Base-by-base conservation (phyloP, 2,113 vertebrate species). In the Lophochroa leadbeateri region DNA sequence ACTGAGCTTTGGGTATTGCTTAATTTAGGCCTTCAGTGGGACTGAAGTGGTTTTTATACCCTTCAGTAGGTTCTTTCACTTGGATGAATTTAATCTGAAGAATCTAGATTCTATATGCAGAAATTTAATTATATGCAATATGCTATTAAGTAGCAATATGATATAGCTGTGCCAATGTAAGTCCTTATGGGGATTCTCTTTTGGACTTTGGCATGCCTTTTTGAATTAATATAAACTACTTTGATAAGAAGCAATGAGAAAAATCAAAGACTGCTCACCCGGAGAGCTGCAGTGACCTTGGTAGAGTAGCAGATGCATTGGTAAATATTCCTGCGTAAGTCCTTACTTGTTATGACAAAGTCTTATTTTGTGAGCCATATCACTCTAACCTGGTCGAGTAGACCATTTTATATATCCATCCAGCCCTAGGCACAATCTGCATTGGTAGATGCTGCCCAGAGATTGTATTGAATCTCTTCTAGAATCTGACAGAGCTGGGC, bases 1-100 rank as follows among this genome's bases (percentile, higher is more conserved):
- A 39, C 82, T 46, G 71, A 84, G 49, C 39, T 88, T 89, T 58
- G 61, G 46, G 44, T 92, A 49, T 82, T 92, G 88, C 92, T 93
- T 92, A 84, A 82, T 80, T 83, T 64, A 72, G 44, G 21, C 52
- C 69, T 82, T 93, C 52, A 65, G 52, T 75, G 60, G 44, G 69
- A 49, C 71, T 57, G 27, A 47, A 92, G 47, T 90, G 55, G 29
- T 88, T 65, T 68, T 96, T 75, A 43, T 82, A 58, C 52, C 47
- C 65, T 78, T 84, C 60, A 68, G 4, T 24, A 81, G 46, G 24
- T 88, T 86, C 68, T 84, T 81, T 93, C 25, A 20, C 28, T 69
- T 93, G 46, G 49, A 43, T 87, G 17, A 82, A 46, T 91, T 92
- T 72, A 71, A 82, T 86, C 52, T 89, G 37, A 82, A 61, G 29